Base-by-base conservation (phyloP, 2,888 invertebrate genomes). In the Nomada lathburiana region DNA sequence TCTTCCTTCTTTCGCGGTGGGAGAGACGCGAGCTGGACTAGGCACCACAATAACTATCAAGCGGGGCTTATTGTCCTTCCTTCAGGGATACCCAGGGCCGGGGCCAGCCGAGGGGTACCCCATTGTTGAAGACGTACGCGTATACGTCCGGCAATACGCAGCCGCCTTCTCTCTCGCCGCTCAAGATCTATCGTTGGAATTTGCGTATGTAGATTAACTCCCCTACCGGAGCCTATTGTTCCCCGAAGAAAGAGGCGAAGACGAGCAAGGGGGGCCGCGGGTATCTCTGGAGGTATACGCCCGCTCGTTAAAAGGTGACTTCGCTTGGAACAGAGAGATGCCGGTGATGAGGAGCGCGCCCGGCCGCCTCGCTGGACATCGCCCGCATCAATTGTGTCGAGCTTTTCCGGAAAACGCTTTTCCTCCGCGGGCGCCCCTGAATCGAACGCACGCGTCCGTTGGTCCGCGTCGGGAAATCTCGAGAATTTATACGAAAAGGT, bases 11-110 rank as follows among this genome's bases (percentile, higher is more conserved):
- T 77, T 84, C 84, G 69, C 80, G 74, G 80, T 79, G 82, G 76
- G 63, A 77, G 83, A 84, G 74, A 79, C 72, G 64, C 62, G 75
- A 55, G 82, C 71, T 83, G 77, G 80, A 85, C 90, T 91, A 91
- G 89, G 79, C 83, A 92, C 92, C 83, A 92, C 93, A 92, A 92
- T 92, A 90, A 93, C 92, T 90, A 93, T 93, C 93, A 91, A 91
- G 87, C 85, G 83, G 83, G 83, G 88, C 92, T 91, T 92, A 93
- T 93, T 93, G 93, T 93, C 91, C 92, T 93, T 93, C 92, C 90
- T 90, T 93, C 92, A 93, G 89, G 89, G 88, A 88, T 88, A 86
- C 89, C 70, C 55, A 88, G 86, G 86, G 84, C 76, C 52, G 53
- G 77, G 64, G 44, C 79, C 68, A 60, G 60, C 68, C 69, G 73